Percentiles rank a stretch among this genome's conserved stretches.
phyloP scores from a whole-genome alignment of 2,888 invertebrate species.

The Agrilus mali region DNA sequence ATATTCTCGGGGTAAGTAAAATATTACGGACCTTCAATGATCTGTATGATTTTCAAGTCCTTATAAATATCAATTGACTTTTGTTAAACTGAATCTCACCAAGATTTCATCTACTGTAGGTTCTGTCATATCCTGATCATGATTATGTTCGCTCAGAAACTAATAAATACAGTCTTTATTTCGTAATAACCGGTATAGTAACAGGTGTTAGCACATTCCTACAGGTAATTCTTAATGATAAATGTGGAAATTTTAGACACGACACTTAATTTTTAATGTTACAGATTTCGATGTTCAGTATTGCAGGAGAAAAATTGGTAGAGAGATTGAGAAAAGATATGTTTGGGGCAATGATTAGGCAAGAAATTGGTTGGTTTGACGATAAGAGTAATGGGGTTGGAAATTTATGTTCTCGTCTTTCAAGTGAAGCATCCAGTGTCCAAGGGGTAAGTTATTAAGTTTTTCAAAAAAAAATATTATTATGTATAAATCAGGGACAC shows the following conservation, averaged over 20 bases:
- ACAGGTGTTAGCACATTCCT: constrained; percentile 54
- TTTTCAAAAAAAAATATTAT: too few species aligned
- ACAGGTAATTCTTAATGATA: constrained; percentile 37
- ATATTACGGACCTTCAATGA: neutral
- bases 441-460: constrained; percentile 58
- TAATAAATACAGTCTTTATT: constrained; percentile 49
- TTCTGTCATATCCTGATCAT: constrained; percentile 37
- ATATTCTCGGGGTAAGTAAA: constrained; percentile 49
- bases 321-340: constrained; percentile 53
- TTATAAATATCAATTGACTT: too few species aligned
- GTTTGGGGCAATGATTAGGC: constrained; percentile 55
- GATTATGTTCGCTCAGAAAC: constrained; percentile 45
- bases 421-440: constrained; percentile 65
- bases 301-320: constrained; percentile 71
- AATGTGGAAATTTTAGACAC: neutral
- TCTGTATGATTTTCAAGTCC: too few species aligned
- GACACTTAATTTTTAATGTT: constrained; percentile 6
- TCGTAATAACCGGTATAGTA: constrained; percentile 51
- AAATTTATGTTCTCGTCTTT: constrained; percentile 59
- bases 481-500: too few species aligned
- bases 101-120: constrained; percentile 23
- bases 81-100: too few species aligned
- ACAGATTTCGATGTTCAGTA: constrained; percentile 46
- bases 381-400: constrained; percentile 61
- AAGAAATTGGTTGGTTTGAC: constrained; percentile 69